Evolutionary conservation across 1,140 invertebrate genomes (phyloP), one percentile per base, ranked within the genome.

Genomic region (Caenorhabditis tropicalis): DNA sequence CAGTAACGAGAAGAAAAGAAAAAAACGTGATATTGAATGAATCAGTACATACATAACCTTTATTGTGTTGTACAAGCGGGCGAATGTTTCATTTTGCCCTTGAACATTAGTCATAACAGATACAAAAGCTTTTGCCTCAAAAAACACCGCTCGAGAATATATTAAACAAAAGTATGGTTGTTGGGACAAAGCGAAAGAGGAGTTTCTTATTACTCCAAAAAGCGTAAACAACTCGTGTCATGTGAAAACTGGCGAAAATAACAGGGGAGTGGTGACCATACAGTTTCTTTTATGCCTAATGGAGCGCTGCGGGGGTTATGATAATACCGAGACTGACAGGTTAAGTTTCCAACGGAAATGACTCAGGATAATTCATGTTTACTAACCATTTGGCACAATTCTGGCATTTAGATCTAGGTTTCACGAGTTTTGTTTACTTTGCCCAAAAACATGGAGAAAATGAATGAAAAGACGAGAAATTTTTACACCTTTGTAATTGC

Each of bases 201-300:
- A 74, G 24, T 74, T n/a, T 43, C 29, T 74, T 65, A 36, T n/a
- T 56, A 21, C 7, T 27, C 10, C 24, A 19, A 56, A 2, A 21
- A n/a, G 31, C 15, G 58, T 65, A 74, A 74, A 74, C 65, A 74
- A 24, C 36, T 19, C 12, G n/a, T 74, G 65, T 27, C 65, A 74
- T 43, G 29, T 33, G 65, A 74, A 43, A 74, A 74, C 43, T 43
- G 65, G n/a, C 33, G 9, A 74, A 74, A 74, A 74, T 19, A 65
- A 12, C 10, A 27, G 27, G 31, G 65, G 65, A 43, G 65, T 74
- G 21, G 65, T 43, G 21, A 31, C n/a, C 16, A n/a, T 29, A 65
- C 33, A 36, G 58, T 36, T 16, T 3, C 58, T 65, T 74, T 74
- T 15, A 43, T 74, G 43, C 65, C 2, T 24, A 39, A 12, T 21